A percentile compares a stretch with the other conserved stretches of the same genome.
Evolutionary conservation across 2,797 vertebrate species (phyloP).

Genomic region (Halcyon chelicuti): DNA sequence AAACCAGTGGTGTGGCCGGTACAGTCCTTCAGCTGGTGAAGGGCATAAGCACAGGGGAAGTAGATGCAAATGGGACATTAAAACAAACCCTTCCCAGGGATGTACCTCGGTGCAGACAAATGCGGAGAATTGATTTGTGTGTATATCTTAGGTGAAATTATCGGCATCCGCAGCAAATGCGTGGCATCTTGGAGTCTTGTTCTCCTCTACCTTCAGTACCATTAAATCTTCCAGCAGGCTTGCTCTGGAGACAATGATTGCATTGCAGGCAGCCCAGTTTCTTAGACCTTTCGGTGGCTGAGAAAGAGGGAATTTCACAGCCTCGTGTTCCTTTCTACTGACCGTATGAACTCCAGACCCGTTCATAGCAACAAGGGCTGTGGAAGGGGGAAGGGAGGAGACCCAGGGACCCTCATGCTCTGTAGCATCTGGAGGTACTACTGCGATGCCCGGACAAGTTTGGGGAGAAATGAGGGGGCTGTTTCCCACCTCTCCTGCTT

Average conservation of each 20-base stretch:
- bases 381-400: not conserved
- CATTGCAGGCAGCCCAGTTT: not conserved
- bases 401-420: not conserved
- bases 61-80: not conserved
- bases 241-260: not conserved
- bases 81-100: not conserved
- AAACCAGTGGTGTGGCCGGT: not conserved
- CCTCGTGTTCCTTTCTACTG: not conserved
- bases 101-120: not conserved
- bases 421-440: not conserved
- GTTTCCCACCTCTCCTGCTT: not conserved
- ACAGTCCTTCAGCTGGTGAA: not conserved
- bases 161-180: not conserved
- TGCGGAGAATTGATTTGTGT: not conserved
- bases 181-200: not conserved
- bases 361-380: not conserved
- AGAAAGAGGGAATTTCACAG: not conserved
- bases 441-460: not conserved
- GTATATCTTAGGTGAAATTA: not conserved
- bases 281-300: not conserved
- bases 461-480: not conserved
- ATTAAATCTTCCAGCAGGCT: not conserved
- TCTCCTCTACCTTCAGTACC: not conserved
- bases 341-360: fast-evolving
- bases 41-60: not conserved